A percentile compares a stretch with the other conserved stretches of the same genome.
phyloP scores from a whole-genome alignment of 2,113 vertebrate genomes.

The Syrmaticus mikado region DNA sequence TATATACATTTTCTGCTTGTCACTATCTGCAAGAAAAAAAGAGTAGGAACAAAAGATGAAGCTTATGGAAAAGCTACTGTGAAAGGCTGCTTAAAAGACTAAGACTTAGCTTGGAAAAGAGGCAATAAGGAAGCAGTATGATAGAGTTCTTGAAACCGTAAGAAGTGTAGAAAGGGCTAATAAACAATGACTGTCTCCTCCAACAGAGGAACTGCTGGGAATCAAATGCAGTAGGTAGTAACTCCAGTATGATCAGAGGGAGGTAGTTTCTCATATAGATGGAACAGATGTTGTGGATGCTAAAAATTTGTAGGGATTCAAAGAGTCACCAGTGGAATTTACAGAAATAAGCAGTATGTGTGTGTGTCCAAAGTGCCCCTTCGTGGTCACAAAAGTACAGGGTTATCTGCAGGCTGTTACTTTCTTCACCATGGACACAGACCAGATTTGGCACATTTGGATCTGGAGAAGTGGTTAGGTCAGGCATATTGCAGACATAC shows the following conservation, averaged over 20 bases:
- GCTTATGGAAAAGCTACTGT: neutral
- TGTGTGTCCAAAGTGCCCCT: neutral
- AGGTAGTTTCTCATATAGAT: neutral
- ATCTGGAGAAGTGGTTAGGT: neutral
- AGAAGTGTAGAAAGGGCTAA: neutral
- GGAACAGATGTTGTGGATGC: neutral
- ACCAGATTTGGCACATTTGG: neutral
- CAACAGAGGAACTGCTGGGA: neutral
- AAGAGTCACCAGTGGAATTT: neutral
- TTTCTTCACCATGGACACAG: neutral
- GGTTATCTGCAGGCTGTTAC: neutral
- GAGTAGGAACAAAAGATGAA: neutral
- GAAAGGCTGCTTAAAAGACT: neutral
- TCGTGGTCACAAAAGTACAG: neutral
- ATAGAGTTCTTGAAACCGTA: neutral
- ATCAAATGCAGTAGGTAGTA: neutral
- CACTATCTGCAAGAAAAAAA: neutral
- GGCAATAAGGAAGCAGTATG: neutral
- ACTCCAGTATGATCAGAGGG: neutral
- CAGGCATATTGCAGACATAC: neutral
- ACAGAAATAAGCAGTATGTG: neutral
- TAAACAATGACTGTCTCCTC: neutral
- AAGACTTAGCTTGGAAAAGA: neutral
- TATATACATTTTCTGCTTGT: neutral
- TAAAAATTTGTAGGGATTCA: neutral